Evolutionary conservation across 2,797 vertebrate genomes (phyloP).

Genomic region (Xerus rutilus): DNA sequence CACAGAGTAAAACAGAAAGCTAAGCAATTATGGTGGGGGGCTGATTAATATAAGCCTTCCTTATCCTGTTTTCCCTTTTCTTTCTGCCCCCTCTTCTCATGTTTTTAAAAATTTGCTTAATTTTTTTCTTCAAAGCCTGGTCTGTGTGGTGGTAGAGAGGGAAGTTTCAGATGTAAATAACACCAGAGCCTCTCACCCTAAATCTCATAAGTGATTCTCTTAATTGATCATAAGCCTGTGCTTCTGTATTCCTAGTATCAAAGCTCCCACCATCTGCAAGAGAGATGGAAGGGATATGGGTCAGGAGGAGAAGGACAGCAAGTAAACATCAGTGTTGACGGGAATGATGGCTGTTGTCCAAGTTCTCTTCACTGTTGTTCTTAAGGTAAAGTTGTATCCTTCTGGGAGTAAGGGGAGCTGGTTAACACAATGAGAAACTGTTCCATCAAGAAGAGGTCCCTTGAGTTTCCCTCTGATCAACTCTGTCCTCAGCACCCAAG

Average conservation of each 20-base stretch:
- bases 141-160: background rate
- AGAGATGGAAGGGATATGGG: background rate
- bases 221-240: background rate
- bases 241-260: background rate
- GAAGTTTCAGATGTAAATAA: background rate
- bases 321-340: background rate
- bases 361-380: background rate
- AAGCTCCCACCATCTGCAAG: background rate
- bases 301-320: background rate
- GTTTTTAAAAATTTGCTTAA: background rate
- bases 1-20: background rate
- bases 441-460: background rate
- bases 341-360: background rate
- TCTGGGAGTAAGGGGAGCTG: background rate
- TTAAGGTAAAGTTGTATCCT: background rate
- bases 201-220: background rate
- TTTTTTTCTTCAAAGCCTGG: slow-evolving; percentile 54
- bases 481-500: background rate
- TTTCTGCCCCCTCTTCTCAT: background rate
- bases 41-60: background rate
- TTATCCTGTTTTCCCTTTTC: background rate
- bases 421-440: background rate
- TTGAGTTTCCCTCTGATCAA: background rate
- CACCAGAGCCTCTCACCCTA: background rate
- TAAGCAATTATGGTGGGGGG: background rate